A percentile compares a stretch with the other conserved stretches of the same genome.
Conservation (phyloP, 2,888 invertebrate species). For the Chydorus sphaericus region DNA sequence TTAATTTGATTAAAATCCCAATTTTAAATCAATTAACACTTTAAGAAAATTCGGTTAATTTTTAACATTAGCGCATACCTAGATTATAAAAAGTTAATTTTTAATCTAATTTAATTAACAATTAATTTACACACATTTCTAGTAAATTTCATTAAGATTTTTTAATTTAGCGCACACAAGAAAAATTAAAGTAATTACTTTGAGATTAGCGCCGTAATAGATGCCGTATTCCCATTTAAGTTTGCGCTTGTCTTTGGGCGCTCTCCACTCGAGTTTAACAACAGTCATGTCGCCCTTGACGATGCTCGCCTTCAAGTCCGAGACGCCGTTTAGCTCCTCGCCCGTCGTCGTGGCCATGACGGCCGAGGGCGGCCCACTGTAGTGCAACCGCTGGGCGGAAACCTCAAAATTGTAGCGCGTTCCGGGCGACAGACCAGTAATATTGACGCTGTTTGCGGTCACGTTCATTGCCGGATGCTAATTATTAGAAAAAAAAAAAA, state of each 20-base stretch:
- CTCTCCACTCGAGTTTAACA: constrained; percentile 50
- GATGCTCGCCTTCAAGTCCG: constrained; percentile 1
- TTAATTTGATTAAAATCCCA: too few relatives aligned
- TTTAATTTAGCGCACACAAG: not conserved
- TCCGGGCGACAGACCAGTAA: constrained; percentile 40
- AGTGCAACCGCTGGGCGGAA: constrained; percentile 17
- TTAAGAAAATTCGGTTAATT: too few relatives aligned
- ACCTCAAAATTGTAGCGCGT: constrained; percentile 42
- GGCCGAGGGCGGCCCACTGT: constrained; percentile 19
- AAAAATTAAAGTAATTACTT: constrained; percentile 9
- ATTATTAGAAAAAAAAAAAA: not conserved
- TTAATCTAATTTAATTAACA: not conserved
- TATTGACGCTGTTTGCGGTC: constrained; percentile 27
- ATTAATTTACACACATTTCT: not conserved
- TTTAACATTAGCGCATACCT: too few relatives aligned
- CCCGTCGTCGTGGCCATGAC: constrained; percentile 20
- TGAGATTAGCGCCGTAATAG: constrained; percentile 41
- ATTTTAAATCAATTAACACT: too few relatives aligned
- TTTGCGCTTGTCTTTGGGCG: constrained; percentile 41
- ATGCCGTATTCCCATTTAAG: constrained; percentile 50
- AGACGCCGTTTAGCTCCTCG: not conserved
- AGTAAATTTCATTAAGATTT: not conserved
- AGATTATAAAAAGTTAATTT: not conserved
- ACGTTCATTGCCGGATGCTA: not conserved
- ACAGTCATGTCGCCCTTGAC: constrained; percentile 18